Conservation (phyloP, 2,797 vertebrate species). For the Parauchenoglanis ngamensis region DNA sequence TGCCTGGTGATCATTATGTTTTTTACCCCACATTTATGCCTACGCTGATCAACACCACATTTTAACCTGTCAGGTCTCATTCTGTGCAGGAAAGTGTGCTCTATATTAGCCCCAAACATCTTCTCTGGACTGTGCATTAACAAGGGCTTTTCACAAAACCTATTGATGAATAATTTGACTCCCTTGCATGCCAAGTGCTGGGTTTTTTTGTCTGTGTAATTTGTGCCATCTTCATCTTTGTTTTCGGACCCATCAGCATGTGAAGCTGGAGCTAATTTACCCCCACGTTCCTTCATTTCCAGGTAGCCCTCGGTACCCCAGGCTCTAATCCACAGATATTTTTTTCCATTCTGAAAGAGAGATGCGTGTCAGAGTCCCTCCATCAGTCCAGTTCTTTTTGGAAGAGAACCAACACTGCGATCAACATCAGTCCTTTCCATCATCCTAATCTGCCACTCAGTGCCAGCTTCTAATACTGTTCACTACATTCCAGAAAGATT, state of each 20-base stretch:
- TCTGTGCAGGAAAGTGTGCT: background rate
- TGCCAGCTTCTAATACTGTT: conserved; percentile 6
- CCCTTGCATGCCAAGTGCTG: conserved; percentile 10
- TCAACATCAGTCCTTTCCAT: conserved; percentile 23
- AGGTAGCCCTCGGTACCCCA: conserved; percentile 1
- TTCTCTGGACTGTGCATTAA: conserved; percentile 3
- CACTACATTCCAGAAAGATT: conserved; percentile 10
- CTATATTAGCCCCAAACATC: conserved; percentile 25
- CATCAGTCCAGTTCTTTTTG: conserved; percentile 37
- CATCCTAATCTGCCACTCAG: conserved; percentile 2
- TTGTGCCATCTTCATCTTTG: conserved; percentile 23
- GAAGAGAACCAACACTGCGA: conserved; percentile 1
- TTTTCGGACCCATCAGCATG: conserved; percentile 2
- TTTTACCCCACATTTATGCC: conserved; percentile 13
- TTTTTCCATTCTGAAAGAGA: conserved; percentile 3
- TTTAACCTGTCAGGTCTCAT: conserved; percentile 47
- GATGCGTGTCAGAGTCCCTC: conserved; percentile 44
- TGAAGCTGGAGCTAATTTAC: conserved; percentile 24
- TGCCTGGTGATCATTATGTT: conserved; percentile 38
- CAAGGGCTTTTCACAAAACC: conserved; percentile 14
- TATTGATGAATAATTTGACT: background rate
- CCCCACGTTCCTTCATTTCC: conserved; percentile 30
- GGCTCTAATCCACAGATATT: conserved; percentile 32
- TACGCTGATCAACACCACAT: conserved; percentile 35
- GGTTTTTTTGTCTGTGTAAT: conserved; percentile 3